phyloP scores from a whole-genome alignment of 2,113 vertebrate species.

The Lathamus discolor region DNA sequence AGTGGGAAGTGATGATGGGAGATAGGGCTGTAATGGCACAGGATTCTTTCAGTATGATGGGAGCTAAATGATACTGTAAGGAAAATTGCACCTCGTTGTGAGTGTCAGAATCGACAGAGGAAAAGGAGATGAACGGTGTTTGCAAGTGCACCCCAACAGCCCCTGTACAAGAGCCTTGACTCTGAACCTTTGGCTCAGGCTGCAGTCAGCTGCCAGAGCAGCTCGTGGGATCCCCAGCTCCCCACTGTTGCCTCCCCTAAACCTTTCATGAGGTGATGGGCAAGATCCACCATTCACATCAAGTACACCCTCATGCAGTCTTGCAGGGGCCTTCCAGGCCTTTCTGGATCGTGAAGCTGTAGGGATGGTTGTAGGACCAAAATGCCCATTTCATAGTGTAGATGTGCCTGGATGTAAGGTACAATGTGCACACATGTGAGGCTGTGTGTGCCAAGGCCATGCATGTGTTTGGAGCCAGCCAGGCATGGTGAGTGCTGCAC shows the following conservation, averaged over 20 bases:
- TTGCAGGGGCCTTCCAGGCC: not conserved
- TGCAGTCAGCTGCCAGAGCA: not conserved
- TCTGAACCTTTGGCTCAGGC: not conserved
- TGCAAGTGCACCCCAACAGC: not conserved
- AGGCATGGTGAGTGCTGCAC: not conserved
- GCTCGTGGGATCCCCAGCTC: accelerated
- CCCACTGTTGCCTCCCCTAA: not conserved
- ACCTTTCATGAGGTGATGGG: not conserved
- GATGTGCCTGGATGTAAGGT: accelerated
- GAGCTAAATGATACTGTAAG: not conserved
- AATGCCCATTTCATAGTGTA: accelerated
- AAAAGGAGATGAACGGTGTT: not conserved
- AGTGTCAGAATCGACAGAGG: not conserved
- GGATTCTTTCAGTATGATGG: not conserved
- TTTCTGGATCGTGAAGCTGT: not conserved
- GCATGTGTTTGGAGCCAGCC: not conserved
- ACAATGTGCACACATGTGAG: accelerated
- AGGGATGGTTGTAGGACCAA: not conserved
- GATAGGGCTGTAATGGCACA: not conserved
- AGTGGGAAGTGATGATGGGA: not conserved
- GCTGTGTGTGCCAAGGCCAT: not conserved
- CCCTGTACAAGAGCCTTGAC: not conserved
- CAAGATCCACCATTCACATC: accelerated
- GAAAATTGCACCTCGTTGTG: not conserved
- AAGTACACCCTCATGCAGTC: accelerated